Base-by-base conservation (phyloP, 1,140 invertebrate species). In the Drosophila sturtevanti region DNA sequence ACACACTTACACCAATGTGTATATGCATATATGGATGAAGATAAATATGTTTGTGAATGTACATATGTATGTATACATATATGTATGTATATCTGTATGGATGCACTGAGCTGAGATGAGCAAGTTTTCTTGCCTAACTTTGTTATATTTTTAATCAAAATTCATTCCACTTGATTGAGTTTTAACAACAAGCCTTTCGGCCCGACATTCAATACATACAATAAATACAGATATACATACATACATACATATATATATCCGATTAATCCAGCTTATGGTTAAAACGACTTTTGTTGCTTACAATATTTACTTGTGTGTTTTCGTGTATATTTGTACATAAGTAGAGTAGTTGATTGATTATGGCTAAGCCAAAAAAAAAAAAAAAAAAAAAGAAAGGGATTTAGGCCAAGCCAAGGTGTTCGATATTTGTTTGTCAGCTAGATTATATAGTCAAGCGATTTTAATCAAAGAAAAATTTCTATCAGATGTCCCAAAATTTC, bases 111-210 rank as follows among this genome's bases (percentile, higher is more conserved):
- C 24, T 51, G 41, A 64, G 44, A 68, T 66, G 27, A 27, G 65
- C 34, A 38, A 68, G 37, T 56, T 56, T 78, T 72, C 68, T 68
- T 63, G 61, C 59, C 70, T 86, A 86, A 85, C 82, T 78, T 67
- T 74, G 79, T 87, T 87, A 82, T 87, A 87, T 82, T 87, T 87
- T 87, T 86, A 86, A 86, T 86, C 82, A 86, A 86, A 86, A 87
- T 84, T 86, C 82, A 82, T 86, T 86, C 67, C 79, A 51, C 82
- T 79, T 82, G 82, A 86, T 87, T 86, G 82, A 87, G 82, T 82
- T 81, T 79, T 64, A 67, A 79, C 79, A 79, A 69, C 61, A 75
- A 52, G 38, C 62, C 38, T 18, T 27, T 37, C 1, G 16, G 11
- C 24, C 16, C 7, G 31, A 31, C 27, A 31, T 5, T 7, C 12